These are phyloP conservation scores for Gulo gulo DNA, from an alignment of 2,113 vertebrate species.

Conservation along the genomic window DNA sequence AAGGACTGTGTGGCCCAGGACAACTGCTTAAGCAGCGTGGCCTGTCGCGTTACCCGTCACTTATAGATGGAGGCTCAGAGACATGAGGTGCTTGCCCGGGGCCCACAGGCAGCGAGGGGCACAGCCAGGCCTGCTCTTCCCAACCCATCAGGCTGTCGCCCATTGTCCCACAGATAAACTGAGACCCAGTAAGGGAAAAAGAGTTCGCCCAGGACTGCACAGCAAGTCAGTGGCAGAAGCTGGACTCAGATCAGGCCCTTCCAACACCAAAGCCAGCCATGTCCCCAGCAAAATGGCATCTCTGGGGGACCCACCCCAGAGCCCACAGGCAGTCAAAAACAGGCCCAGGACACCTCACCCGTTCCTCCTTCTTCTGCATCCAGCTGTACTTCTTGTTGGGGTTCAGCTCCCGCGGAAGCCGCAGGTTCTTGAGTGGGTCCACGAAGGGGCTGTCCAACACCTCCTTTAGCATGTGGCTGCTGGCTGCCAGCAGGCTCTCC, in stretches of 20 bases:
- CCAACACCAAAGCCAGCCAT: not conserved
- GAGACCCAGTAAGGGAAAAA: not conserved
- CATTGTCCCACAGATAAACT: rapidly evolving
- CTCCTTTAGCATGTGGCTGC: constrained; percentile 94
- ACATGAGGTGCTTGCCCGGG: not conserved
- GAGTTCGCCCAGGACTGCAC: rapidly evolving
- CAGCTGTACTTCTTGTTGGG: constrained; percentile 98
- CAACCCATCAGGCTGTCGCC: rapidly evolving
- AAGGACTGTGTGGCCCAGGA: rapidly evolving
- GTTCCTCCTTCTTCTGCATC: constrained; percentile 96
- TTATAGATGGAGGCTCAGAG: rapidly evolving
- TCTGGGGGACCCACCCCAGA: rapidly evolving
- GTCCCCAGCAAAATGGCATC: rapidly evolving
- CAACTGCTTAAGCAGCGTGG: rapidly evolving
- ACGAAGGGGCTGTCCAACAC: constrained; percentile 88
- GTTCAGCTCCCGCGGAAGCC: constrained; percentile 92
- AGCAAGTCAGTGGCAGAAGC: rapidly evolving
- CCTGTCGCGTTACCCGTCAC: rapidly evolving
- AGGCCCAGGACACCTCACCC: constrained; percentile 82
- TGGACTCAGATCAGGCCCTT: not conserved
- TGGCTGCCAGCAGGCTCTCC: constrained; percentile 92
- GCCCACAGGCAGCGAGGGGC: not conserved
- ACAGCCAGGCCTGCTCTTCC: not conserved
- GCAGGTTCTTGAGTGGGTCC: constrained; percentile 88
- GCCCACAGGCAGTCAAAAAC: not conserved